Evolutionary conservation across 2,113 vertebrate species (phyloP).

Genomic region (Spilogale gracilis): DNA sequence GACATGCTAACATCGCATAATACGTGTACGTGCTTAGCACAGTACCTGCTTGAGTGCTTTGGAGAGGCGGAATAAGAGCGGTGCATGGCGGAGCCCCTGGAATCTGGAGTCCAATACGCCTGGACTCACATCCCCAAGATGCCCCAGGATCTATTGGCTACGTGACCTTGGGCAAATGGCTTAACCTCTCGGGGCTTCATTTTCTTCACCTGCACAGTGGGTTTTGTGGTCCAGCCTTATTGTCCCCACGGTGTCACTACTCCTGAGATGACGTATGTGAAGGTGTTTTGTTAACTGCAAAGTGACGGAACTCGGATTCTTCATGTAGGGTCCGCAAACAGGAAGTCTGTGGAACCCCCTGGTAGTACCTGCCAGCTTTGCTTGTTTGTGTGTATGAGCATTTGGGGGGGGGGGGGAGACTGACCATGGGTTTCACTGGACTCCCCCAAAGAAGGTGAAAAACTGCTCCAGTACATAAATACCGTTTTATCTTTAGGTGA

Average conservation of each 20-base stretch:
- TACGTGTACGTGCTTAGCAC: too few relatives aligned
- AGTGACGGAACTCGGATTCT: neutral
- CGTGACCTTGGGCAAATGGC: neutral
- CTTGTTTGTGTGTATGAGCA: neutral
- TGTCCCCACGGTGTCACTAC: neutral
- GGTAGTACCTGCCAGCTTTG: neutral
- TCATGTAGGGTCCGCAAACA: neutral
- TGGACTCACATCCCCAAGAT: neutral
- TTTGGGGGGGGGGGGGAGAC: neutral
- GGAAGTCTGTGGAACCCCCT: neutral
- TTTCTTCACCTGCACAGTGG: neutral
- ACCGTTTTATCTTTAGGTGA: neutral
- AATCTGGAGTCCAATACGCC: neutral
- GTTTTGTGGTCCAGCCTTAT: neutral
- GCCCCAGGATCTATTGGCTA: neutral
- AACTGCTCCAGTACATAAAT: neutral
- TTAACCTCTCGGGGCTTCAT: conserved; percentile 15
- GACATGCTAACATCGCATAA: too few relatives aligned
- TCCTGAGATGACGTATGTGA: neutral
- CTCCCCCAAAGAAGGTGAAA: neutral
- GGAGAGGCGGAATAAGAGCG: neutral
- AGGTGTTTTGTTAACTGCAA: neutral
- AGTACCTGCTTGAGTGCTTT: neutral
- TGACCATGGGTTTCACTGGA: neutral
- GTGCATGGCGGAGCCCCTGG: neutral